Base-by-base conservation (phyloP, 2,888 invertebrate genomes). In the Orchesella flavescens region DNA sequence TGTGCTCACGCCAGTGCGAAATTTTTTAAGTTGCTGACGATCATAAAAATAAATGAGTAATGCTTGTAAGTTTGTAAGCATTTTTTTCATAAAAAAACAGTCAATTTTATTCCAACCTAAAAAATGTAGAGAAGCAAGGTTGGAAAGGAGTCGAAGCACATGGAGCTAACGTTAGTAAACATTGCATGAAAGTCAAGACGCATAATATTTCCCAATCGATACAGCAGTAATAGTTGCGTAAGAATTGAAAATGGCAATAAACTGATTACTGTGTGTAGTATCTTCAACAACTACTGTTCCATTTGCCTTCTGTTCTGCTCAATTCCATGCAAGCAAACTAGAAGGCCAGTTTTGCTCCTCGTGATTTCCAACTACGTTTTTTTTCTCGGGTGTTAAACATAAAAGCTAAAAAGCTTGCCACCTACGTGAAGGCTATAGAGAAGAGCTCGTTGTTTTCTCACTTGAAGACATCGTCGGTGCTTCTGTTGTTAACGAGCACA, bases 401-500 rank as follows among this genome's bases (percentile, higher is more conserved):
- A 68, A 68, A 68, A 34, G 34, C 34, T 34, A 34, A 34, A 49
- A 49, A 46, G 63, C 46, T 63, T 23, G 49, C 53, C 34, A 34
- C 34, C 34, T 34, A 34, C 63, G 24, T 63, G 63, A 53, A 53
- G 17, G 9, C 53, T 34, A 17, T 19, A 19, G 19, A 19, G 57
- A 19, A 57, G 17, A 23, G 21, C 71, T 78, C 17, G 71, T 79
- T 66, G 65, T 80, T 80, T 80, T 73, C 66, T 73, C 66, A 73
- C 73, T 73, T 65, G 49, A 73, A 73, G 66, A 63, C 57, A 46
- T 53, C 63, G 72, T 71, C 80, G 72, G 72, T 72, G 53, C 80
- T 80, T 73, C 71, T 73, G 73, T 73, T 49, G 73, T 80, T 80
- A 80, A 72, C 80, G 80, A 80, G 73, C 66, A 65, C 72, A 72